Base-by-base conservation (phyloP, 37 sponge, comb jelly and placozoan genomes). In the Agelas oroides region DNA sequence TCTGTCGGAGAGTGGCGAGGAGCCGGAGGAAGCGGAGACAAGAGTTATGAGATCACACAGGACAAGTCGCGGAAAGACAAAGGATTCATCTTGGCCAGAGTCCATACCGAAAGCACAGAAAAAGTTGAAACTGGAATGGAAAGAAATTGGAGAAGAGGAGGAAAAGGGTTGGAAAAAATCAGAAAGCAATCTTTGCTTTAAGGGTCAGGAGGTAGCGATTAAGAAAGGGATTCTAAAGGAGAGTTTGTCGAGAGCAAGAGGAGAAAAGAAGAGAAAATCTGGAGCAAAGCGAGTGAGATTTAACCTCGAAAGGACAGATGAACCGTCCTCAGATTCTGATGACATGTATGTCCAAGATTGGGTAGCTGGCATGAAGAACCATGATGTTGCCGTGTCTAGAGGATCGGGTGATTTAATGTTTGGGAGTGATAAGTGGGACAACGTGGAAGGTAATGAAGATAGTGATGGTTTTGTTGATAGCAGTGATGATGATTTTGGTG, bases 1-100 rank as follows among this genome's bases (percentile, higher is more conserved):
- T 19, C 14, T 19, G 32, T 69, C 70, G 24, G 67, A 34, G 37
- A 69, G 70, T 33, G 70, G 37, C 8, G 23, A 36, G 2, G 70
- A 34, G 23, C 70, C 70, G 6, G 70, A 69, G 31, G 70, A 69
- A 23, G 35, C 36, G 5, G 37, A 69, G 70, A 69, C 70, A 31
- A 38, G 35, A 36, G 37, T n/a, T 18, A 1, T 31, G 19, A 35
- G 36, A 31, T 69, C 70, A 23, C 70, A 33, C 27, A 25, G 5
- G 0, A 31, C 35, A 36, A 31, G 37, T 34, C 30, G 28, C 15
- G 30, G 1, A 28, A 34, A 18, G 19, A 33, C 70, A 8, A 35
- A 23, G 31, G 23, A 34, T 12, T 1, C 36, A 8, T 36, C 35
- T 11, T 12, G 32, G 8, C 37, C 36, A 25, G 70, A 46, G 46